These are phyloP conservation scores for Bolinopsis microptera DNA, from an alignment of 37 sponge, comb jelly and placozoan species.

Conservation along the genomic window DNA sequence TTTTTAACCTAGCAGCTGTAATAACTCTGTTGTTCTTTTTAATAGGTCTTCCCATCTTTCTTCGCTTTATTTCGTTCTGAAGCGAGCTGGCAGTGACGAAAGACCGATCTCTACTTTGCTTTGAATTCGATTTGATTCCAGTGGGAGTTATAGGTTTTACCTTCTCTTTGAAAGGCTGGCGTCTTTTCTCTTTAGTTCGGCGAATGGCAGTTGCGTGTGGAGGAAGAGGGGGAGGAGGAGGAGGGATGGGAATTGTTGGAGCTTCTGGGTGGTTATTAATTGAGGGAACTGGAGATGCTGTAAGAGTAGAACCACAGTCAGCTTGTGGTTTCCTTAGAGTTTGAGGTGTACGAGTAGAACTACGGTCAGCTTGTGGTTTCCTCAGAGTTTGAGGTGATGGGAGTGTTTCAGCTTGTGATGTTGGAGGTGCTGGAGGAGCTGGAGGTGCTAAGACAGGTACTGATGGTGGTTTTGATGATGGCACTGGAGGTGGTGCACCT, in stretches of 20 bases:
- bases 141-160: no score
- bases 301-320: background rate
- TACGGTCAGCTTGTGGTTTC: no score
- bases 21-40: background rate
- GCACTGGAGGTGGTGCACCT: background rate
- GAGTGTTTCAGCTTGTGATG: background rate
- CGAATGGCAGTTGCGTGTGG: background rate
- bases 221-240: background rate
- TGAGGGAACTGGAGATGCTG: constrained; percentile 1
- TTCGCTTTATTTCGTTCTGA: background rate
- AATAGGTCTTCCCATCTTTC: background rate
- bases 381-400: background rate
- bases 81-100: background rate
- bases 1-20: background rate
- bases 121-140: no score
- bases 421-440: background rate
- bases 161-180: background rate
- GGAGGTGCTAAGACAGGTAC: background rate
- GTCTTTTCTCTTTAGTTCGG: background rate
- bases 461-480: background rate
- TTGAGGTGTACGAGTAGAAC: no score
- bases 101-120: background rate
- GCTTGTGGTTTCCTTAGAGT: no score
- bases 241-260: background rate
- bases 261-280: no score